A percentile compares a stretch with the other conserved stretches of the same genome.
Conservation (phyloP, 2,797 vertebrate species). For the Phalloptychus januarius region DNA sequence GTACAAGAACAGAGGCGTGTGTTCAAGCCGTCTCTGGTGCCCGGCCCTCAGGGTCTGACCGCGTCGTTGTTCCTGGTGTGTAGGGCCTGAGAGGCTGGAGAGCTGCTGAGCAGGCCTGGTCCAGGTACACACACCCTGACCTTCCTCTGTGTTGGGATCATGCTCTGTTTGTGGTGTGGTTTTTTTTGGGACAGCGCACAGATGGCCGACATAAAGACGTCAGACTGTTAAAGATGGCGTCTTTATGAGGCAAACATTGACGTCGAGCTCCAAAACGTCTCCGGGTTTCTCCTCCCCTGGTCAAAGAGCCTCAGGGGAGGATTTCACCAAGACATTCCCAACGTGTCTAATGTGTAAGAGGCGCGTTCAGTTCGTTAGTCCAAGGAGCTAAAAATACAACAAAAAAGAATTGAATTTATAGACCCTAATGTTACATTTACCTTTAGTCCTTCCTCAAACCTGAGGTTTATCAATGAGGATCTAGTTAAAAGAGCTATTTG, state of each 20-base stretch:
- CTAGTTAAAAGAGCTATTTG: not conserved
- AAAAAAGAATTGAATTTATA: not conserved
- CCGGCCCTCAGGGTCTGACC: constrained; percentile 7
- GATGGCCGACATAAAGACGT: not conserved
- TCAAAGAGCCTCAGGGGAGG: not conserved
- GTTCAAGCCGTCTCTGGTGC: not conserved
- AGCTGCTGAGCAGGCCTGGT: constrained; percentile 26
- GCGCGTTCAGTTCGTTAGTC: not conserved
- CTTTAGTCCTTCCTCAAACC: not conserved
- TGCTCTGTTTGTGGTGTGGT: not conserved
- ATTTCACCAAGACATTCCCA: constrained; percentile 18
- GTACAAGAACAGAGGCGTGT: not conserved
- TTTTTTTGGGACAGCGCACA: constrained; percentile 33
- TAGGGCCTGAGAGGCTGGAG: constrained; percentile 51
- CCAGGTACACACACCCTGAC: constrained; percentile 35
- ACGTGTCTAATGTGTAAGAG: not conserved
- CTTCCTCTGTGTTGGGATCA: constrained; percentile 6
- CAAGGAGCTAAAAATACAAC: not conserved
- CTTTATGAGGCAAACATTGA: not conserved
- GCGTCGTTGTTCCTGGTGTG: constrained; percentile 48
- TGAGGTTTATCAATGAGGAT: not conserved
- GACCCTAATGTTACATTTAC: not conserved
- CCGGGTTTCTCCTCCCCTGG: constrained; percentile 14
- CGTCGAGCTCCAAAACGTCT: not conserved
- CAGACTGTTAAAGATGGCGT: not conserved